Percentiles rank a stretch among this genome's conserved stretches.
phyloP scores from a whole-genome alignment of 2,888 invertebrate genomes.

The Antheraea assamensis region DNA sequence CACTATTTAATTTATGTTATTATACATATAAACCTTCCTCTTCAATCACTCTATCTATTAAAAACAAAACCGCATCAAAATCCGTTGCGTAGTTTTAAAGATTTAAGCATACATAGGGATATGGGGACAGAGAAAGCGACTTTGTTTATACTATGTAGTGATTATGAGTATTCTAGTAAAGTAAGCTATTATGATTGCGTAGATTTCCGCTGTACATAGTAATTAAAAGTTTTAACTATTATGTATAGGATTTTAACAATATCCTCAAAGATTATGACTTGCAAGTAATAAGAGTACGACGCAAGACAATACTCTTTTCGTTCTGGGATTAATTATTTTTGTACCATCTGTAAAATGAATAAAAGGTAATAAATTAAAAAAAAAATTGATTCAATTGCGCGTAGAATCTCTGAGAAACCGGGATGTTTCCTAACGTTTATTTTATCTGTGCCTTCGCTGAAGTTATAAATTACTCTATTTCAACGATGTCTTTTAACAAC shows the following conservation, averaged over 20 bases:
- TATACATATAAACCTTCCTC: no score
- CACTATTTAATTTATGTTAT: no score
- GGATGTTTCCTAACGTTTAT: background rate
- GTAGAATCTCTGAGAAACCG: background rate
- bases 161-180: background rate
- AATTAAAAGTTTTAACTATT: background rate
- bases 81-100: no score
- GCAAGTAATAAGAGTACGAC: no score
- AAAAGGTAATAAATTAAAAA: background rate
- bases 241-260: background rate
- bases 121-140: no score
- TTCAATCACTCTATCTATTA: no score
- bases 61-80: no score
- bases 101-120: no score
- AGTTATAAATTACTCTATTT: conserved; percentile 17
- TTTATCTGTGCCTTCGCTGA: conserved; percentile 4
- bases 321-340: background rate
- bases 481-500: conserved; percentile 62
- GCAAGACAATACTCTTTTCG: background rate
- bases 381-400: background rate
- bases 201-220: background rate
- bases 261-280: no score
- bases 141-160: no score
- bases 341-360: background rate
- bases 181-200: background rate